These are phyloP conservation scores for Protophormia terraenovae DNA, from an alignment of 2,888 invertebrate genomes.

Conservation along the genomic window DNA sequence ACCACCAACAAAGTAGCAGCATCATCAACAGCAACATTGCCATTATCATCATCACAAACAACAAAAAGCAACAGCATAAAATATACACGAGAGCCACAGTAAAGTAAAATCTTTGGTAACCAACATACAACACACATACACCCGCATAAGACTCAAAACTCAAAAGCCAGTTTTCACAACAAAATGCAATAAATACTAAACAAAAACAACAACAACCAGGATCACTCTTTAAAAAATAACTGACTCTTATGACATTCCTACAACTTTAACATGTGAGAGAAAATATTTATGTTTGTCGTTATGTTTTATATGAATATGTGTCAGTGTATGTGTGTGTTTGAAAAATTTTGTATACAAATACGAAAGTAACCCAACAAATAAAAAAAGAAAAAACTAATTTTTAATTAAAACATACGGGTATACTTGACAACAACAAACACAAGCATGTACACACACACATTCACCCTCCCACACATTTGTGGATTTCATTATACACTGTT, in stretches of 20 bases:
- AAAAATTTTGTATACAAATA: background rate
- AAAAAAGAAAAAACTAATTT: background rate
- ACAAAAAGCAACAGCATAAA: background rate
- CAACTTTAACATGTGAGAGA: background rate
- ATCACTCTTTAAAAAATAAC: background rate
- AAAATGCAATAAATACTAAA: conserved; percentile 5
- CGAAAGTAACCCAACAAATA: background rate
- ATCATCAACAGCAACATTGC: background rate
- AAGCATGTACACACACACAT: background rate
- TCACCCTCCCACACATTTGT: conserved; percentile 13
- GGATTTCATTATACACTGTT: conserved; percentile 34
- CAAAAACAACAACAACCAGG: background rate
- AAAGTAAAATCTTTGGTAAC: conserved; percentile 40
- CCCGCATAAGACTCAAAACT: background rate
- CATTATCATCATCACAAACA: background rate
- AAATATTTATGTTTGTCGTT: conserved; percentile 1
- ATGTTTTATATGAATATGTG: background rate
- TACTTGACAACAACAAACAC: background rate
- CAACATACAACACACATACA: background rate
- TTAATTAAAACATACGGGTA: conserved; percentile 54
- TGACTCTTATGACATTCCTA: conserved; percentile 9
- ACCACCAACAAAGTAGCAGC: background rate
- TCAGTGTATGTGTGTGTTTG: background rate
- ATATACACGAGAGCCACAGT: conserved; percentile 12
- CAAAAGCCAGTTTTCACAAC: conserved; percentile 15